These are phyloP conservation scores for Cryptotis parvus DNA, from an alignment of 2,113 vertebrate genomes.

Conservation along the genomic window DNA sequence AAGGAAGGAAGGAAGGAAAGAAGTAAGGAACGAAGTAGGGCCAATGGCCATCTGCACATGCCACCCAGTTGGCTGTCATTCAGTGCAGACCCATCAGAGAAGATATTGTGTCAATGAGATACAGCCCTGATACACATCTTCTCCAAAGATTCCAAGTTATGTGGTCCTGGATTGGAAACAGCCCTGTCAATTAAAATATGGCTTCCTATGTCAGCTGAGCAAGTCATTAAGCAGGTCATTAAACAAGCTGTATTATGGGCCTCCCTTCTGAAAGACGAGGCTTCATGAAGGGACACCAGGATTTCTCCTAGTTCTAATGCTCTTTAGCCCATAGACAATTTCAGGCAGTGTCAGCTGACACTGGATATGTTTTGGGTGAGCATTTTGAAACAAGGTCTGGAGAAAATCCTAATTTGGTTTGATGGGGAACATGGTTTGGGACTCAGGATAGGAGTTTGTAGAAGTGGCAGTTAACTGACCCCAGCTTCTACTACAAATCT, in stretches of 20 bases:
- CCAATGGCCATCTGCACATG: neutral
- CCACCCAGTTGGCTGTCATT: neutral
- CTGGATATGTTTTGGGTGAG: neutral
- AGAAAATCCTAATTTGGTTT: conserved; percentile 14
- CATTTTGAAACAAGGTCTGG: conserved; percentile 40
- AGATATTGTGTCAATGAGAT: neutral
- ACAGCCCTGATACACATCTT: neutral
- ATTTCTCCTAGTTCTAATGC: neutral
- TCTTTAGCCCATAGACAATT: neutral
- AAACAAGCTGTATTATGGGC: neutral
- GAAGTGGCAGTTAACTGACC: neutral
- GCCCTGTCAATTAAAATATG: neutral
- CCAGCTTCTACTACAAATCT: neutral
- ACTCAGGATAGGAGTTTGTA: conserved; percentile 4
- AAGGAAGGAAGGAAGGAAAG: too few species aligned
- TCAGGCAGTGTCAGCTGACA: neutral
- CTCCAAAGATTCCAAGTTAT: neutral
- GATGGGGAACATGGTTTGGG: neutral
- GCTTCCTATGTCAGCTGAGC: neutral
- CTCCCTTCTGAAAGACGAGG: neutral
- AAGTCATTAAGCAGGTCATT: neutral
- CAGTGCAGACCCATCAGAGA: neutral
- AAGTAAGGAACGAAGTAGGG: too few species aligned
- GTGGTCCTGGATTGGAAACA: neutral
- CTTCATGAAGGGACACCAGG: neutral